phyloP scores from a whole-genome alignment of 2,888 invertebrate species.

The Nematopogon swammerdamellus region DNA sequence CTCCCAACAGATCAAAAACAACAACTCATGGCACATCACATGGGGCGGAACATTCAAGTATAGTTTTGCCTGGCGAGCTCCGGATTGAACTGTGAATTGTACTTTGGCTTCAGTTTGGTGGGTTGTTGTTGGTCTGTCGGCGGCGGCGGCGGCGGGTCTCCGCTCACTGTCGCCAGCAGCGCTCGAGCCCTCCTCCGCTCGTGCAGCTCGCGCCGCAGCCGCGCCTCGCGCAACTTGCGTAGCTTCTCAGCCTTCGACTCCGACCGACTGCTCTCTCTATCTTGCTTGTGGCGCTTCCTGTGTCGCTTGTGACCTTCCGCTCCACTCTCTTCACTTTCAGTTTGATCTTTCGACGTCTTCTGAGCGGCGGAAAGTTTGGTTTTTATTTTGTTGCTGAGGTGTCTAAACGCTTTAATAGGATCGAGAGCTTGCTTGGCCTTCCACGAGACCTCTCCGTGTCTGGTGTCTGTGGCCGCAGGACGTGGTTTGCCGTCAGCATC shows the following conservation, averaged over 20 bases:
- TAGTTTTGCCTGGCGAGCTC: conserved; percentile 81
- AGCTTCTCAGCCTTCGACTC: conserved; percentile 27
- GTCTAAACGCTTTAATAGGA: conserved; percentile 70
- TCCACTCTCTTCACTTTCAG: too few species aligned
- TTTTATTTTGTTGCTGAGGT: conserved; percentile 26
- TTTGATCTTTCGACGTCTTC: conserved; percentile 17
- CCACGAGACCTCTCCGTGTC: conserved; percentile 59
- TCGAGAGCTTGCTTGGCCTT: conserved; percentile 68
- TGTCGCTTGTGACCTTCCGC: conserved; percentile 14
- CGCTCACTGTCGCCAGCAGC: conserved; percentile 65
- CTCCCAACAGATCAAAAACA: too few species aligned
- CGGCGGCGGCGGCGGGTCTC: conserved; percentile 3
- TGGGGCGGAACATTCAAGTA: conserved; percentile 21
- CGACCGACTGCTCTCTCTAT: too few species aligned
- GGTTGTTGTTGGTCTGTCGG: background rate
- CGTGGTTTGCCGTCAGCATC: conserved; percentile 44
- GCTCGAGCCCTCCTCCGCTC: conserved; percentile 72
- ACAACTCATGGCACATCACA: too few species aligned
- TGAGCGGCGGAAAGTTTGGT: conserved; percentile 3
- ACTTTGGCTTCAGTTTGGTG: conserved; percentile 64
- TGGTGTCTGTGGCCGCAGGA: conserved; percentile 27
- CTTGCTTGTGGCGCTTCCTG: conserved; percentile 17
- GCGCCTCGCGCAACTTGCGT: conserved; percentile 68
- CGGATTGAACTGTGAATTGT: conserved; percentile 97
- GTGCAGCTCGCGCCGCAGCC: conserved; percentile 75